Conservation (phyloP, 2,113 vertebrate species). For the Mus musculus region DNA sequence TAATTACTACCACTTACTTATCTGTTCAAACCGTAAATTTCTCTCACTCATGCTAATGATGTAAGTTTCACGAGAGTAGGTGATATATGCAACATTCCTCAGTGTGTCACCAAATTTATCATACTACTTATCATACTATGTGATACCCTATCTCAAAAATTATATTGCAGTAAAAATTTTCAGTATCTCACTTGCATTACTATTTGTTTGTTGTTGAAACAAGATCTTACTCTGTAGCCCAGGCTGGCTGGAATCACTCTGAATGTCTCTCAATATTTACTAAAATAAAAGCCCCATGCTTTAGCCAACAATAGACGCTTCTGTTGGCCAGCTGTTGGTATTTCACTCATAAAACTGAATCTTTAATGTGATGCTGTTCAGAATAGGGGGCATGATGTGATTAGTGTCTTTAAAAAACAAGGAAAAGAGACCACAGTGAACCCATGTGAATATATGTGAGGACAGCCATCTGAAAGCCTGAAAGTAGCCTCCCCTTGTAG, state of each 20-base stretch:
- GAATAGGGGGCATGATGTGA: not conserved
- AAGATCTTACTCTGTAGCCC: not conserved
- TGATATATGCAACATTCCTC: not conserved
- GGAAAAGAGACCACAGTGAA: not conserved
- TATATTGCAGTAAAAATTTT: slow-evolving; percentile 18
- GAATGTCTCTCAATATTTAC: not conserved
- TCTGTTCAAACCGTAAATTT: not conserved
- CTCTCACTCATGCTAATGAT: not conserved
- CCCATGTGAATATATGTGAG: not conserved
- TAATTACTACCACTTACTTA: not conserved
- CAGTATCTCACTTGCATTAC: not conserved
- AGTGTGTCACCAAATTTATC: not conserved
- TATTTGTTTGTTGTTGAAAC: not conserved
- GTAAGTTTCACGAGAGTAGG: not conserved
- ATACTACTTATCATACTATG: not conserved
- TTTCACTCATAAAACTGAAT: not conserved
- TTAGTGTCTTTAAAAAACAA: not conserved
- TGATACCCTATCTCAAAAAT: not conserved
- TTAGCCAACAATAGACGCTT: not conserved
- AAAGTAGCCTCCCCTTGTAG: not conserved
- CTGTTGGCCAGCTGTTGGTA: not conserved
- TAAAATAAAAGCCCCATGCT: not conserved
- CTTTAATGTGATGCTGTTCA: not conserved
- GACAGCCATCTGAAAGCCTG: not conserved
- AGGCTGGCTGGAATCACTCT: not conserved